Percentiles rank a stretch among this genome's conserved stretches.
Evolutionary conservation across 1,140 invertebrate genomes (phyloP).

Genomic region (Euura lappo): DNA sequence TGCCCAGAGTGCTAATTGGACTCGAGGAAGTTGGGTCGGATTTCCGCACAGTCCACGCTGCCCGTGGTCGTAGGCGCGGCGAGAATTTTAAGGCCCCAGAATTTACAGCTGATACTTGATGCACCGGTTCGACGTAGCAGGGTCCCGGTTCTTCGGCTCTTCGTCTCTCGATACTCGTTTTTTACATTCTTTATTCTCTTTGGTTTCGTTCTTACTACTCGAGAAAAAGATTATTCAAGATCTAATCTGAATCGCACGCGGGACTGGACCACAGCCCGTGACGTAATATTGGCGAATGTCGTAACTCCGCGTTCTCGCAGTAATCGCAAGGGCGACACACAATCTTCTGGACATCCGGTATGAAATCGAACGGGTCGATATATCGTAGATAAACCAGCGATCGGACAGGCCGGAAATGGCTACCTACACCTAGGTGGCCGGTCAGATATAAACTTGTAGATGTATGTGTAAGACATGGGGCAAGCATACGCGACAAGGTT

Average conservation of each 20-base stretch:
- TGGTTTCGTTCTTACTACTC: background rate
- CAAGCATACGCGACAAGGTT: constrained; percentile 2
- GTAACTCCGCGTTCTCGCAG: background rate
- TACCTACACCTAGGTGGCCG: background rate
- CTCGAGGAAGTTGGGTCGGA: constrained; percentile 36
- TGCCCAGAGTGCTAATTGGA: constrained; percentile 26
- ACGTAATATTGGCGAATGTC: background rate
- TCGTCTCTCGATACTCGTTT: too few species aligned
- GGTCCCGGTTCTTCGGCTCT: too few species aligned
- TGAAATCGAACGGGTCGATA: background rate
- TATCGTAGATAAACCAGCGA: background rate
- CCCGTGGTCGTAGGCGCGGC: constrained; percentile 18
- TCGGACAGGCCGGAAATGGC: background rate
- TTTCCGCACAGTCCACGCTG: constrained; percentile 29
- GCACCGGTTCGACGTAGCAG: background rate
- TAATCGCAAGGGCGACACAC: too few species aligned
- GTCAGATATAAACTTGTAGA: background rate
- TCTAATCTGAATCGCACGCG: background rate
- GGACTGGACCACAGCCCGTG: background rate
- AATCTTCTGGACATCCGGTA: too few species aligned
- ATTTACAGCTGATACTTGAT: background rate
- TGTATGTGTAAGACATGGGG: background rate
- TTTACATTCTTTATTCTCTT: too few species aligned
- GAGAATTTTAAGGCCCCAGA: constrained; percentile 37
- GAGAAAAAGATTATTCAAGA: background rate